Percentiles rank a stretch among this genome's conserved stretches.
Evolutionary conservation across 2,888 invertebrate species (phyloP).

Genomic region (Seira sanloemensis): DNA sequence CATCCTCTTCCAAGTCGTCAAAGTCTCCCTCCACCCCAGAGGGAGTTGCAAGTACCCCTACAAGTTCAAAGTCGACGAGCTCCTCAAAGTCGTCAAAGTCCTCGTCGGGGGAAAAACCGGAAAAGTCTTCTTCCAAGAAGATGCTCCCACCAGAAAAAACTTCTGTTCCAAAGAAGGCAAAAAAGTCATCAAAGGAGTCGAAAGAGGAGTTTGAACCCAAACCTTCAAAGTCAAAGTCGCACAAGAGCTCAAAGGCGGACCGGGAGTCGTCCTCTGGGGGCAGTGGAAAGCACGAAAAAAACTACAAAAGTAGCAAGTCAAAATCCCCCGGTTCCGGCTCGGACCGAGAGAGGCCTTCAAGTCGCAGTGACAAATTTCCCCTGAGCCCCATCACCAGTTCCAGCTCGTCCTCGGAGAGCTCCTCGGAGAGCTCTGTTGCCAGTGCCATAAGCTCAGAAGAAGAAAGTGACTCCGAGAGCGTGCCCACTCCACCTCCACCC

Average conservation of each 20-base stretch:
- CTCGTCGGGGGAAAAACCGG: constrained; percentile 50
- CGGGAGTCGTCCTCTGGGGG: constrained; percentile 42
- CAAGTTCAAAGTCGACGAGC: constrained; percentile 60
- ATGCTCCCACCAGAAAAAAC: constrained; percentile 72
- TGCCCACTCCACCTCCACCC: constrained; percentile 34
- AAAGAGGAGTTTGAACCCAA: constrained; percentile 51
- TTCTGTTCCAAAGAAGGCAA: constrained; percentile 72
- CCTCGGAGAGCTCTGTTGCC: constrained; percentile 53
- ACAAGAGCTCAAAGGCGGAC: constrained; percentile 57
- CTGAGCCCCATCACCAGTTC: constrained; percentile 67
- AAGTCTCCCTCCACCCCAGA: constrained; percentile 34
- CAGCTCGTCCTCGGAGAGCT: constrained; percentile 54
- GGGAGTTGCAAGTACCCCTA: constrained; percentile 36
- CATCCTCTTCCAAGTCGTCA: constrained; percentile 56
- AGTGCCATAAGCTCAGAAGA: constrained; percentile 71
- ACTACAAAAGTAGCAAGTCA: constrained; percentile 28
- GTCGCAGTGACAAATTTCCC: constrained; percentile 51
- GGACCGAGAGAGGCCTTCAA: constrained; percentile 38
- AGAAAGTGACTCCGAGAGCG: constrained; percentile 58
- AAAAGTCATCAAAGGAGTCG: constrained; percentile 61
- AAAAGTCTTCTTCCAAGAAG: constrained; percentile 67
- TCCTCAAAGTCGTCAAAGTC: constrained; percentile 61
- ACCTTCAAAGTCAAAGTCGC: constrained; percentile 62
- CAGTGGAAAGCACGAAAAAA: constrained; percentile 40
- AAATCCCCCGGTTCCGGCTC: constrained; percentile 23